Base-by-base conservation (phyloP, 1,140 invertebrate genomes). In the Uloborus diversus region DNA sequence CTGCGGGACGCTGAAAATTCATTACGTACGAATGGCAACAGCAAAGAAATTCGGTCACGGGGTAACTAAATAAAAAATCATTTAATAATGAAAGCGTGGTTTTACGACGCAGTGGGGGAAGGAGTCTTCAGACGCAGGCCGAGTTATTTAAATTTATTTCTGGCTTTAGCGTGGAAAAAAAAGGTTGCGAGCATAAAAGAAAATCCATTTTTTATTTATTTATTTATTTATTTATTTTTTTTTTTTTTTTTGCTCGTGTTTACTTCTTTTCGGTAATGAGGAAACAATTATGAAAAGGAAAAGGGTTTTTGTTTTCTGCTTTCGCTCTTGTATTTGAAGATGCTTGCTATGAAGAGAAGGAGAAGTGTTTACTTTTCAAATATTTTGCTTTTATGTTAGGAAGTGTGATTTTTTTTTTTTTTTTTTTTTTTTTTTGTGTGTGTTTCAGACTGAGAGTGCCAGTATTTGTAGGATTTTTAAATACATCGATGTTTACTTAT, bases 131-230 rank as follows among this genome's bases (percentile, higher is more conserved):
- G 23, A 35, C 33, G 13, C 4, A 35, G 53, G 25, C 25, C 51
- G 51, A 70, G 53, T 70, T 70, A 70, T 70, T 70, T 57, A 70
- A 70, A 70, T 70, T 70, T 70, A 70, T 70, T 70, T 70, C 53
- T 57, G 27, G 17, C 53, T 17, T 33, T 25, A 17, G 28, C 17
- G 33, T 13, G 4, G 57, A 61, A 23, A 4, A 28, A 17, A 57
- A 33, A 62, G 37, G 9, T 9, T 9, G 37, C 37, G 37, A 42
- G 37, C 17, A 42, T 17, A 62, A 27, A 70, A 20, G 20, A 57
- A 42, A 35, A 30, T 57, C 4, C 27, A 56, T 28, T 57, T 37
- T 37, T 33, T 25, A 11, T 61, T 61, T 14, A 3, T 66, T 20
- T 5, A 9, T 23, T 20, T 65, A n/a, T 68, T 30, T 20, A 14